Base-by-base conservation (phyloP, 2,113 vertebrate species). In the Rhombomys opimus region DNA sequence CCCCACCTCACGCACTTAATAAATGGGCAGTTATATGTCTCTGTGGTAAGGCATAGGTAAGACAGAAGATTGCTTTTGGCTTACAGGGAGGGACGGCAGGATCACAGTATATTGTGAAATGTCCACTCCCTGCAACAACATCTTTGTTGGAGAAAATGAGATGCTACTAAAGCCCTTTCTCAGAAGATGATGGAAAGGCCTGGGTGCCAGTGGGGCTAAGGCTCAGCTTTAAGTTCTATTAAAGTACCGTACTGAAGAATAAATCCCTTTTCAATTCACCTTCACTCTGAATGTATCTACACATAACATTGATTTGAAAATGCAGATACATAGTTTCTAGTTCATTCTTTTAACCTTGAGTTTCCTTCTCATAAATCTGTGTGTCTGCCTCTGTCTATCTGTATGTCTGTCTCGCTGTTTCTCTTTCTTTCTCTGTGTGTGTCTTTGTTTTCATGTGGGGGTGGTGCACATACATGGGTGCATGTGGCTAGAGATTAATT, bases 251-350 rank as follows among this genome's bases (percentile, higher is more conserved):
- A 68, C 9, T 1, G 5, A 88, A 93, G 25, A 9, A 35, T 0
- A 25, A 27, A 25, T 9, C 0, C 3, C 7, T 30, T 13, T 30
- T 6, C 0, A 1, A 30, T 25, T 2, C 41, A 13, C 0, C 3
- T 68, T 13, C 1, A 68, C 7, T 12, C 5, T 46, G 9, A 25
- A 15, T 50, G 14, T 38, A 73, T 81, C 41, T 54, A 54, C 67
- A 63, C 41, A n/a, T 23, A 84, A 4, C 17, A 61, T 2, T 30
- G 6, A 67, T 38, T 38, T 72, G 46, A 38, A 57, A 67, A 13
- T 23, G 17, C 41, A 78, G 20, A 70, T 9, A 77, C 25, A 93
- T 52, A 30, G 30, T 75, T 61, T 87, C 75, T 80, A 30, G 3
- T 73, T 73, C 32, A 11, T 27, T 50, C 63, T 30, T 73, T 78